A percentile compares a stretch with the other conserved stretches of the same genome.
These are phyloP conservation scores for Clarias fuscus DNA, from an alignment of 2,797 vertebrate species.

Conservation along the genomic window DNA sequence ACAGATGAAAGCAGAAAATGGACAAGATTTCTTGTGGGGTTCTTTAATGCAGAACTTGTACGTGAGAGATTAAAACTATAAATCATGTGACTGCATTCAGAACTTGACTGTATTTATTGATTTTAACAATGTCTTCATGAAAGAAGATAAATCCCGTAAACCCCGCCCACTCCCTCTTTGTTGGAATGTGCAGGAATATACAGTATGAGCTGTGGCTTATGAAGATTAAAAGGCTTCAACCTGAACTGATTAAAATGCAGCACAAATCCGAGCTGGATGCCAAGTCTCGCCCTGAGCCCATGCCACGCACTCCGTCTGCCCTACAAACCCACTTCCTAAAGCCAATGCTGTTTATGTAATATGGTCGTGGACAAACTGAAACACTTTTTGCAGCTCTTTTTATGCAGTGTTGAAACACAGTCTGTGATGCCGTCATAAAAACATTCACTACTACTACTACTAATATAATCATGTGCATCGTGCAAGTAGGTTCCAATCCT, in stretches of 20 bases:
- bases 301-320: slow-evolving; percentile 54
- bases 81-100: not conserved
- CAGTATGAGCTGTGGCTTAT: slow-evolving; percentile 10
- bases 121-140: not conserved
- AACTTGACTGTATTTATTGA: not conserved
- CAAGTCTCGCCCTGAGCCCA: slow-evolving; percentile 66
- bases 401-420: not conserved
- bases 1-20: not conserved
- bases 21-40: not conserved
- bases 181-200: not conserved
- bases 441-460: not conserved
- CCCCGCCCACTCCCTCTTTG: not conserved
- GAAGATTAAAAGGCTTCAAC: slow-evolving; percentile 52
- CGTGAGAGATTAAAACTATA: not conserved
- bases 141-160: slow-evolving; percentile 15
- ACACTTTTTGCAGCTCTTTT: slow-evolving; percentile 61
- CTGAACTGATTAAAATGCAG: slow-evolving; percentile 70
- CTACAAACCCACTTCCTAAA: slow-evolving; percentile 80
- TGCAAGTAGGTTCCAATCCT: not conserved
- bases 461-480: not conserved
- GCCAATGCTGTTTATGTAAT: slow-evolving; percentile 71
- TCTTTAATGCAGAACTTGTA: not conserved
- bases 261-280: slow-evolving; percentile 67
- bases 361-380: slow-evolving; percentile 66
- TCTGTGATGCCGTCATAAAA: not conserved